Conservation (phyloP, 2,113 vertebrate genomes). For the Sardina pilchardus region DNA sequence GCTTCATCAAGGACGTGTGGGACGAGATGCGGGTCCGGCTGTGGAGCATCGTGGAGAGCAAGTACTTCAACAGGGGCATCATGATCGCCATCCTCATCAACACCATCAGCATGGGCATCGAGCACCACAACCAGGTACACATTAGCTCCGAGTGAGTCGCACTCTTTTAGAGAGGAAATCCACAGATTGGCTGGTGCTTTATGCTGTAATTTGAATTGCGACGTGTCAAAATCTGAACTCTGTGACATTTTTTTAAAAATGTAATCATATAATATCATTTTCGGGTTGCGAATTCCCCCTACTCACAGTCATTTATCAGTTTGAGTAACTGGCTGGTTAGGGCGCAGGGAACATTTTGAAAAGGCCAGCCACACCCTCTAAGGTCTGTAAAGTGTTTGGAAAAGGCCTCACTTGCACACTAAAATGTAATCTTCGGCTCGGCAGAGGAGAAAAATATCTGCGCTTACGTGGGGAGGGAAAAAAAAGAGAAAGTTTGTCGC, state of each 20-base stretch:
- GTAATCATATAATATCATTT: neutral
- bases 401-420: neutral
- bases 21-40: conserved; percentile 82
- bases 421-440: neutral
- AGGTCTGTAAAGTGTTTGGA: neutral
- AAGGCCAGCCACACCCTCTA: neutral
- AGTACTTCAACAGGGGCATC: conserved; percentile 97
- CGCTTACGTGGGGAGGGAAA: neutral
- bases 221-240: neutral
- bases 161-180: neutral
- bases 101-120: conserved; percentile 98
- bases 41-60: conserved; percentile 97
- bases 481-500: conserved; percentile 5
- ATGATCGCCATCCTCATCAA: conserved; percentile 98
- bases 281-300: neutral
- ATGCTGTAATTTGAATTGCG: neutral
- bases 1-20: conserved; percentile 51
- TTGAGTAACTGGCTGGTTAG: neutral
- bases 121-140: conserved; percentile 93
- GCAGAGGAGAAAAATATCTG: neutral
- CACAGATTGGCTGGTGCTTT: neutral
- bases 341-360: neutral
- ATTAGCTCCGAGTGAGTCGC: neutral
- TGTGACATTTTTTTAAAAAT: neutral
- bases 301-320: neutral